Base-by-base conservation (phyloP, 2,888 invertebrate species). In the Agrochola lychnidis region DNA sequence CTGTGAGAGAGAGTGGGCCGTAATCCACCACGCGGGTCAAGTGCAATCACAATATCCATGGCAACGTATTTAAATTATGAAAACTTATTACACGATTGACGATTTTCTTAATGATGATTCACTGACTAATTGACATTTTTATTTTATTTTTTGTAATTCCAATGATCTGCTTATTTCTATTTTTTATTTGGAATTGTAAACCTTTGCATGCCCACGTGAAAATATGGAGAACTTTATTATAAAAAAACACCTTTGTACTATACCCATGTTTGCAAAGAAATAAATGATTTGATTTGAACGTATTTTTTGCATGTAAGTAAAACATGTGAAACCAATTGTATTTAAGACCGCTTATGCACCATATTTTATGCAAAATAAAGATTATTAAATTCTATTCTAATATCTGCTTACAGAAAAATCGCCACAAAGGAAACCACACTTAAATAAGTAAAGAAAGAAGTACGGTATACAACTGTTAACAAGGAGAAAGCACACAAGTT, bases 401-500 rank as follows among this genome's bases (percentile, higher is more conserved):
- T 30, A 9, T 30, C 2, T 25, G 48, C 16, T 51, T 22, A 67
- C 30, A 30, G 67, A 51, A 22, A 68, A 53, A 79, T 40, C 16
- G 12, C 57, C 51, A 73, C 51, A 48, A 16, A 19, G 0, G 25
- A 56, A 48, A 75, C 25, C 63, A 61, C 72, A 72, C 53, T 42
- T 48, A 4, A 64, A n/a, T 19, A 59, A 0, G 14, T 42, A 12
- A 22, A 42, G 6, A 16, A 25, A 19, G 12, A 2, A 3, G 30
- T 19, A 53, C 42, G 22, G 56, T 57, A 63, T 36, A 40, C 19
- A 19, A 79, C 70, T 2, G 12, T 36, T 14, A 42, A 63, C 57
- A 6, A 42, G 42, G 30, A 30, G 73, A 76, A 76, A 83, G 85
- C 30, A 2, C 51, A 14, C 14, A 5, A 61, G 48, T 68, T 67